phyloP scores from a whole-genome alignment of 1,140 invertebrate species.

The Danaus melanippus region DNA sequence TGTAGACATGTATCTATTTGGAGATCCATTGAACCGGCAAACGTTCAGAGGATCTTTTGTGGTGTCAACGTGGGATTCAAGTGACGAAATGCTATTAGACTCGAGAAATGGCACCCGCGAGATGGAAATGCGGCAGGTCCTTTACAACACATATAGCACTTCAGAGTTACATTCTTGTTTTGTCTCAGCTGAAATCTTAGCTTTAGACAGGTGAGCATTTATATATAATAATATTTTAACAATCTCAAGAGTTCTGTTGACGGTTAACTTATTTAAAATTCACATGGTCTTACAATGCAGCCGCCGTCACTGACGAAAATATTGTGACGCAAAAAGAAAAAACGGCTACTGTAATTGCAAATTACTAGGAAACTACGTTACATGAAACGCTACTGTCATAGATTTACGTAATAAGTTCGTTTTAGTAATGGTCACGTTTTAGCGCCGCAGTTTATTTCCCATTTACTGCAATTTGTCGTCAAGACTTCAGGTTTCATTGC shows the following conservation, averaged over 20 bases:
- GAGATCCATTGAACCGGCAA: constrained; percentile 82
- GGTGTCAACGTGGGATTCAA: constrained; percentile 73
- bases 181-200: constrained; percentile 79
- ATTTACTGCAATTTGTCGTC: too few species aligned
- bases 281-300: background rate
- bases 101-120: constrained; percentile 57
- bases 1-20: constrained; percentile 85
- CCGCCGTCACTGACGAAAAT: too few species aligned
- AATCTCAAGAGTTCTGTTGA: background rate
- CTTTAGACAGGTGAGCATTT: constrained; percentile 82
- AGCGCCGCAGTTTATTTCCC: too few species aligned
- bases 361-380: too few species aligned
- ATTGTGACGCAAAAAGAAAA: too few species aligned
- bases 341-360: too few species aligned
- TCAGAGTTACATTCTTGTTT: constrained; percentile 81
- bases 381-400: too few species aligned
- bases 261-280: background rate
- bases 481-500: too few species aligned
- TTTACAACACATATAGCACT: constrained; percentile 82
- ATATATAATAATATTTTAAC: background rate
- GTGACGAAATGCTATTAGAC: constrained; percentile 54
- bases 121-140: constrained; percentile 80
- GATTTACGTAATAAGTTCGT: too few species aligned
- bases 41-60: constrained; percentile 84
- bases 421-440: too few species aligned